Evolutionary conservation across 2,113 vertebrate species (phyloP).

Genomic region (Prionailurus viverrinus): DNA sequence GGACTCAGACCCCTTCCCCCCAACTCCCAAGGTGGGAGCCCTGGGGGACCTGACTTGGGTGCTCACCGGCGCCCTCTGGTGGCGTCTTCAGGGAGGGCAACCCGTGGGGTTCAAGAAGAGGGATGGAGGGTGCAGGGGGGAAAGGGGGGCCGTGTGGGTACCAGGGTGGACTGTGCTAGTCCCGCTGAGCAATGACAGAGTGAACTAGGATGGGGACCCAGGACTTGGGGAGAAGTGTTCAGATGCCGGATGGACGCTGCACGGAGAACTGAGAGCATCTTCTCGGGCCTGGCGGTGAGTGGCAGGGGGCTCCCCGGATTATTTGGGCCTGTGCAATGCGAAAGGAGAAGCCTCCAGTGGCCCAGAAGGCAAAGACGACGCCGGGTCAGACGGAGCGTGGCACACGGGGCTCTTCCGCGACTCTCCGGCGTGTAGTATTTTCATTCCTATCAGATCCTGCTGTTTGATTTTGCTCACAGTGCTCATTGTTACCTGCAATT

Average conservation of each 20-base stretch:
- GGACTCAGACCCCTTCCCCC: background rate
- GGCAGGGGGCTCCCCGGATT: no score
- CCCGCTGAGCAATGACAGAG: no score
- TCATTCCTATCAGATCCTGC: background rate
- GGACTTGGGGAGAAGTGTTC: background rate
- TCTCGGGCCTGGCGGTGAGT: background rate
- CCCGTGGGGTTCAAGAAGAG: background rate
- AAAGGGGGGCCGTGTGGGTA: background rate
- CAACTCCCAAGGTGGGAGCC: background rate
- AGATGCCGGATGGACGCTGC: background rate
- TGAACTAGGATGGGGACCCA: background rate
- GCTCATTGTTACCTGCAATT: background rate
- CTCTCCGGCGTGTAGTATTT: rapidly evolving
- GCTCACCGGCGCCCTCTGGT: background rate
- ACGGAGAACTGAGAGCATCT: no score
- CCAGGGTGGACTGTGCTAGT: background rate
- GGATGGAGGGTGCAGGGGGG: rapidly evolving
- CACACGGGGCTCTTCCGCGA: background rate
- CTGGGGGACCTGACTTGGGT: background rate
- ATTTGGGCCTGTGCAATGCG: background rate
- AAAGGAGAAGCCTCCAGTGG: background rate
- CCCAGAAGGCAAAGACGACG: background rate
- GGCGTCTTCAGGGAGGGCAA: background rate
- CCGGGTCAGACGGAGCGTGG: background rate
- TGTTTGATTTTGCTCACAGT: background rate